Evolutionary conservation across 2,888 invertebrate species (phyloP).

Genomic region (Tubulanus polymorphus): DNA sequence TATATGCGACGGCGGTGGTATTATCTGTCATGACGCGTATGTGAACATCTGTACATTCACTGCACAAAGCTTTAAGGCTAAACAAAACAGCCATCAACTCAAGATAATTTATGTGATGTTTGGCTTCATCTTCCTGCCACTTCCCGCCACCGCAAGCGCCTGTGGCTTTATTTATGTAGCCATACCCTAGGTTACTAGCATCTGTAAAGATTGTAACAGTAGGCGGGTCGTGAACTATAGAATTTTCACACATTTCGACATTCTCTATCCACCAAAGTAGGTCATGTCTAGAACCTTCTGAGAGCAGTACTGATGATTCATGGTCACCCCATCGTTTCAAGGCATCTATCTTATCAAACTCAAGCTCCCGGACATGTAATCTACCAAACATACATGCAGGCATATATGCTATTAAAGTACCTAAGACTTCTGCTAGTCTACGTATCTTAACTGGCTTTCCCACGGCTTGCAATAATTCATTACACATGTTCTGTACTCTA

Average conservation of each 20-base stretch:
- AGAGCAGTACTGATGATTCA: not conserved
- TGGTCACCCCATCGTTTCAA: conserved; percentile 8
- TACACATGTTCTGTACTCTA: no score
- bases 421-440: not conserved
- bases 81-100: conserved; percentile 1
- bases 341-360: not conserved
- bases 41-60: not conserved
- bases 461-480: not conserved
- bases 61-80: not conserved
- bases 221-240: no score
- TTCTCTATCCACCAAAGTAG: conserved; percentile 1
- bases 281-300: not conserved
- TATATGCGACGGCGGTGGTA: conserved; percentile 4
- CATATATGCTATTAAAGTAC: no score
- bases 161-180: not conserved
- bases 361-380: no score
- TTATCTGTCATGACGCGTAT: conserved; percentile 3
- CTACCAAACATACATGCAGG: no score
- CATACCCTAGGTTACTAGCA: not conserved
- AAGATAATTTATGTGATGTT: conserved; percentile 1
- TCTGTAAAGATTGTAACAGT: not conserved
- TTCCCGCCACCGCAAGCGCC: conserved; percentile 3
- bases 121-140: conserved; percentile 11
- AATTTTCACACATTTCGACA: not conserved
- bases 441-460: no score